Evolutionary conservation across 1,140 invertebrate species (phyloP).

Genomic region (Rhopalosiphum padi): DNA sequence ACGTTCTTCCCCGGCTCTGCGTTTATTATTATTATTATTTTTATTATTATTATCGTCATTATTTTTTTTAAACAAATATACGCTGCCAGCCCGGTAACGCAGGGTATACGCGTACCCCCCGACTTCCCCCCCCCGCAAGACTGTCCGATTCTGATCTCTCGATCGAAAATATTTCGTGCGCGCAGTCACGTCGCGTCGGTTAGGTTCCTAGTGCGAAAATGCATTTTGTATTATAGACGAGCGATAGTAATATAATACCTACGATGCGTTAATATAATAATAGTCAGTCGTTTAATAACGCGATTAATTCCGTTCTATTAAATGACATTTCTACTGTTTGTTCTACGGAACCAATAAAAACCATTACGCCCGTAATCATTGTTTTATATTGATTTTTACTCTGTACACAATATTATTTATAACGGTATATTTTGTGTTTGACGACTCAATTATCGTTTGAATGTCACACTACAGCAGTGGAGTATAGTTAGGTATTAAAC

Average conservation of each 20-base stretch:
- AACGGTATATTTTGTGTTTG: not conserved
- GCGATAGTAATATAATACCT: too few relatives aligned
- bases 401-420: not conserved
- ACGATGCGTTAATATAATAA: not conserved
- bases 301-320: not conserved
- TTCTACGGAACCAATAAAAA: not conserved
- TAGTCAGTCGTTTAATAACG: not conserved
- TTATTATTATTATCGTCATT: not conserved
- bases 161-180: not conserved
- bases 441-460: not conserved
- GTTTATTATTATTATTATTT: not conserved
- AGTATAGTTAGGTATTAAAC: too few relatives aligned
- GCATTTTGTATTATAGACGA: not conserved
- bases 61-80: conserved; percentile 53
- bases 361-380: not conserved
- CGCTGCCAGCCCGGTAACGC: not conserved
- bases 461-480: not conserved
- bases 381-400: not conserved
- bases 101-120: not conserved
- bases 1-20: not conserved
- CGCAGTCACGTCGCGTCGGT: not conserved
- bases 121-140: not conserved
- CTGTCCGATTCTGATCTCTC: not conserved
- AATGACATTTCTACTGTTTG: not conserved
- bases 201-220: not conserved